Evolutionary conservation across 2,888 invertebrate species (phyloP).

Genomic region (Hyppa rectilinea): DNA sequence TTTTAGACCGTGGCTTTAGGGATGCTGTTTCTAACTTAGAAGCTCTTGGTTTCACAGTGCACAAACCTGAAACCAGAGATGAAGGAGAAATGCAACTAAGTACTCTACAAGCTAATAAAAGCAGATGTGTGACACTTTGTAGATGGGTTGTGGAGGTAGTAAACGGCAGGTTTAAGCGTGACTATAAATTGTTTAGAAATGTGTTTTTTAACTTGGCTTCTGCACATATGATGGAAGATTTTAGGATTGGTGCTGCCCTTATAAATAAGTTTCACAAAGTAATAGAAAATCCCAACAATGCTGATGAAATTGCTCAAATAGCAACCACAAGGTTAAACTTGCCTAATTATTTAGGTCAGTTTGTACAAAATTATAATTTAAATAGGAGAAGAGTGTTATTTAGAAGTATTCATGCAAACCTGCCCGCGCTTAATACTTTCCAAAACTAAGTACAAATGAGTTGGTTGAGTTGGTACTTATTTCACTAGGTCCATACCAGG

Average conservation of each 20-base stretch:
- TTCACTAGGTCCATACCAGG: too few species aligned
- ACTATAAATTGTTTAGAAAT: background rate
- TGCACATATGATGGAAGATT: background rate
- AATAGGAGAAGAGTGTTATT: background rate
- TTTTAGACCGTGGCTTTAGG: constrained; percentile 2
- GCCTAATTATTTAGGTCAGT: too few species aligned
- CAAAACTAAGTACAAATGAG: too few species aligned
- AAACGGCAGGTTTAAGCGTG: too few species aligned
- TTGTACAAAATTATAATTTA: too few species aligned
- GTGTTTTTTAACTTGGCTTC: background rate
- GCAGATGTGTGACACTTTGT: too few species aligned
- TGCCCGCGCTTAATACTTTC: too few species aligned
- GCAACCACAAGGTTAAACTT: background rate
- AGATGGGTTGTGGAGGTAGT: too few species aligned
- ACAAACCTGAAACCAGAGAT: constrained; percentile 1
- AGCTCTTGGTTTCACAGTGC: background rate
- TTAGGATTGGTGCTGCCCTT: background rate
- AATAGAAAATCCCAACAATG: background rate
- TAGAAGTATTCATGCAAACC: too few species aligned
- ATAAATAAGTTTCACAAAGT: background rate
- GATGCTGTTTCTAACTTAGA: background rate
- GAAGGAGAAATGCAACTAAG: too few species aligned
- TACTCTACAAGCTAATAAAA: too few species aligned
- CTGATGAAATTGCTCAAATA: background rate
- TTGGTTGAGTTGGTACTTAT: too few species aligned